Base-by-base conservation (phyloP, 1,140 invertebrate genomes). In the Aphelinus certus region DNA sequence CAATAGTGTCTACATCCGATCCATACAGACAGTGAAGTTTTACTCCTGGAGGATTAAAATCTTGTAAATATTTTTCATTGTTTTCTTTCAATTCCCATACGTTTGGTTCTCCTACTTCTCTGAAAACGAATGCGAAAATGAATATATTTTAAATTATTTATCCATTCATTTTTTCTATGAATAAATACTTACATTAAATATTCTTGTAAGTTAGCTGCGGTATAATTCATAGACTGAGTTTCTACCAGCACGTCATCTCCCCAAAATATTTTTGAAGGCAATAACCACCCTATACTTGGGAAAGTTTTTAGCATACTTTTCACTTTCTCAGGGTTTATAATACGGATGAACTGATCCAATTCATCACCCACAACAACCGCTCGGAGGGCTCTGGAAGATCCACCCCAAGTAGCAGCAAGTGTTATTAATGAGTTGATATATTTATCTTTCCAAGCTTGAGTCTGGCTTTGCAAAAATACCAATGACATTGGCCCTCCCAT, bases 321-420 rank as follows among this genome's bases (percentile, higher is more conserved):
- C 58, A 98, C 89, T 57, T 91, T 92, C 78, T 91, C 92, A 61
- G 95, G 92, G 68, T 92, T 91, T 48, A 99, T 86, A 67, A 97
- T 90, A 81, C 92, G 93, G 4, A 4, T 10, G 9, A 6, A 5
- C 5, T 55, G 5, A 6, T 96, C 96, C 65, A 99, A 90, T 87
- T 97, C 94, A 85, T 99, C 97, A 73, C 96, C 97, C 82, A 97
- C 94, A 57, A 95, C 94, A 90, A 96, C 97, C 2, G 98, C 95
- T 88, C 97, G 96, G 0, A 98, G 85, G 3, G 96, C 93, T 88
- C 99, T 98, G 0, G 97, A 90, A 26, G 96, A 94, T 9, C 97
- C 97, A 56, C 92, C 96, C 96, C 97, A 99, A 6, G 95, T 95
- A 10, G 94, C 97, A 42, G 95, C 93, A n/a, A 99, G 83, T 1